Evolutionary conservation across 64 coral and sea anemone genomes (phyloP).

Genomic region (Orbicella faveolata): DNA sequence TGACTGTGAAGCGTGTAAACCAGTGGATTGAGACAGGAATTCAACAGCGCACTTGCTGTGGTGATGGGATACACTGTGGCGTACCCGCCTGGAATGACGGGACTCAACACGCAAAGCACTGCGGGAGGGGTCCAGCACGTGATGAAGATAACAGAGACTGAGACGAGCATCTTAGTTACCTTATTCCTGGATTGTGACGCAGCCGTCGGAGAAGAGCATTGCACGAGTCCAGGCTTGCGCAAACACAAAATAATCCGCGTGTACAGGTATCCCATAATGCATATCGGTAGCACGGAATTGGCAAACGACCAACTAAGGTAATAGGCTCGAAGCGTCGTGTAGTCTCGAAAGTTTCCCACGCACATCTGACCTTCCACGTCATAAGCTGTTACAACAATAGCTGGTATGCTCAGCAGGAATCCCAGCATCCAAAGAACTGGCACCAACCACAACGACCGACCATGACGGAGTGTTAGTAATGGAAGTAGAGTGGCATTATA

Average conservation of each 20-base stretch:
- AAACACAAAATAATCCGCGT: conserved; percentile 21
- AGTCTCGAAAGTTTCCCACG: background rate
- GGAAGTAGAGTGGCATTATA: conserved; percentile 41
- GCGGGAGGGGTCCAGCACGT: conserved; percentile 35
- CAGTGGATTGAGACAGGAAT: conserved; percentile 49
- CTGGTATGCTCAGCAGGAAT: background rate
- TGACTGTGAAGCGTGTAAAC: conserved; percentile 59
- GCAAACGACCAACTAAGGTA: background rate
- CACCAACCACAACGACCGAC: background rate
- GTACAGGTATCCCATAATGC: conserved; percentile 52
- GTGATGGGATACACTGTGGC: background rate
- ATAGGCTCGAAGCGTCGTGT: background rate
- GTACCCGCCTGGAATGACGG: conserved; percentile 7
- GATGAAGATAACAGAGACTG: conserved; percentile 41
- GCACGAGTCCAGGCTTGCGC: background rate
- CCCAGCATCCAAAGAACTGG: background rate
- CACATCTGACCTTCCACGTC: background rate
- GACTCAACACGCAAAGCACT: conserved; percentile 12
- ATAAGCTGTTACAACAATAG: background rate
- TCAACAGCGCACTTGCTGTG: conserved; percentile 17
- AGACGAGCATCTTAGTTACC: conserved; percentile 44
- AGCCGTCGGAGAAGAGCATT: background rate
- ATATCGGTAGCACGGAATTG: conserved; percentile 19
- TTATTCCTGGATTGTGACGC: background rate
- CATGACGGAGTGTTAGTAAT: background rate